Evolutionary conservation across 2,797 vertebrate species (phyloP), one percentile per base, ranked within the genome.

Genomic region (Enteromius thamalakanensis): DNA sequence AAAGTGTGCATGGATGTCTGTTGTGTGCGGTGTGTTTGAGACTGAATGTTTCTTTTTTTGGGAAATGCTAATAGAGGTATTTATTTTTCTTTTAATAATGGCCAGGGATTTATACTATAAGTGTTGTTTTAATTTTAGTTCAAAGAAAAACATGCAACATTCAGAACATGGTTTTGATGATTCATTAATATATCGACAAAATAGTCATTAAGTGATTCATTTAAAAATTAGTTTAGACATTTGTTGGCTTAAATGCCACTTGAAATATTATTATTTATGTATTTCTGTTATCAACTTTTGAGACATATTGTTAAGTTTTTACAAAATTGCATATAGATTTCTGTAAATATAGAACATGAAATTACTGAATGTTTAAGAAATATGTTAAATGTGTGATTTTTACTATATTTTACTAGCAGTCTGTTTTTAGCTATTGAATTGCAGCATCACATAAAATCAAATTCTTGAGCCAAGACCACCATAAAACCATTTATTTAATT

Each of bases 51-150:
- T 11, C 32, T 19, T 34, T 11, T 29, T 49, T 6, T 17, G 8
- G 6, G 23, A 70, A 62, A 75, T 14, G 69, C 29, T 75, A 12
- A 47, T 17, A 55, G 67, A 76, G 53, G 70, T 37, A 23, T 76
- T 64, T 49, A 71, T 83, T 81, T 85, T 81, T 86, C 78, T 85
- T 72, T 5, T 11, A 53, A 53, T 79, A 80, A 80, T 78, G 37
- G 60, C 23, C 45, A 51, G 0, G n/a, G 6, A 12, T 45, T 55
- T 37, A 49, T 3, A 42, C 51, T 32, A 6, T 37, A 37, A n/a
- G 26, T 45, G 15, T 8, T 9, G 64, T 34, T 58, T 37, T 60
- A 11, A 62, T 29, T 19, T 23, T 23, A 42, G 32, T 49, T 67
- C 4, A 26, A 76, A 64, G 74, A 60, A 21, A 37, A 49, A 7